Evolutionary conservation across 2,888 invertebrate genomes (phyloP), one percentile per base, ranked within the genome.

Genomic region (Xestia ashworthii): DNA sequence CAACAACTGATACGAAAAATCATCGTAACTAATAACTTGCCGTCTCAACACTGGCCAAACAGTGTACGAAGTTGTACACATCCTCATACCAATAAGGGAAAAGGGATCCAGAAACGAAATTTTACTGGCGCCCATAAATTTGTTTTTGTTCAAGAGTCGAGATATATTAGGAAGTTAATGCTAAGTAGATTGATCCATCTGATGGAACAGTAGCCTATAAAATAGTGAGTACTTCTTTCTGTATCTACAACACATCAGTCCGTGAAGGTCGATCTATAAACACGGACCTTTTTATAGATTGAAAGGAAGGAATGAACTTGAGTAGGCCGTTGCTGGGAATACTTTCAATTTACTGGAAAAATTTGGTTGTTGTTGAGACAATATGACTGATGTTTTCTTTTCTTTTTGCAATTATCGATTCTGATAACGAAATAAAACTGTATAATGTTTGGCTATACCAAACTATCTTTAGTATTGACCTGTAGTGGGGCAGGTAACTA

Each of bases 161-260:
- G 68, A 84, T 65, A 81, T 85, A 84, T 84, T 84, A 80, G 76
- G 81, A 84, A 81, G 78, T 88, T 87, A 88, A 88, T 88, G 88
- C 85, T 87, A 88, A 87, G 87, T 87, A 88, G 78, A 87, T 88
- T 87, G 87, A 84, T 84, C 82, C 76, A 78, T 82, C 78, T 77
- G 82, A 80, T 64, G 69, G 71, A 81, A 74, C 76, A 74, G 71
- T 72, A 69, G 50, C 11, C 77, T 38, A 80, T 86, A 81, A 87
- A 83, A 76, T 67, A 76, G 76, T 60, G 74, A 80, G 76, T 74
- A 76, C 53, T 72, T 78, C 48, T 74, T 70, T 76, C 64, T 72
- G 80, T 74, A 80, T 71, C 55, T 55, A 53, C 60, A 76, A 71
- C 58, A 74, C 66, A 73, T 81, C 62, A 38, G 58, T 64, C 62